Conservation (phyloP, 1,140 invertebrate genomes). For the Formica selysi region DNA sequence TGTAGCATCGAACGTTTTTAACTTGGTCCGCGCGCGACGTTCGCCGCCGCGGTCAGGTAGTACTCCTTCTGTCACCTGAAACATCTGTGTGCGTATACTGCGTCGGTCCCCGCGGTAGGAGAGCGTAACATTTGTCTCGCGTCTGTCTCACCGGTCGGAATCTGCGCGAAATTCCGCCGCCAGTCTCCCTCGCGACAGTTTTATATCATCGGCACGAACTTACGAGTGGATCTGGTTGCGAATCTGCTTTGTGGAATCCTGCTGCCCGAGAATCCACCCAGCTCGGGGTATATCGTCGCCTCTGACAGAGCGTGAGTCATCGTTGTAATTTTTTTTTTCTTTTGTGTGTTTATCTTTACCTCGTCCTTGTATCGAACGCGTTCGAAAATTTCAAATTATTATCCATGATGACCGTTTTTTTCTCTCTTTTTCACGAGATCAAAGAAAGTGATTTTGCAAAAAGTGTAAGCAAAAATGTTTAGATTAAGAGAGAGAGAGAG, state of each 20-base stretch:
- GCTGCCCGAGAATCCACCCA: conserved; percentile 24
- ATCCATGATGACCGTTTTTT: background rate
- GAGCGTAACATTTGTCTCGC: background rate
- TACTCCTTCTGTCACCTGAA: background rate
- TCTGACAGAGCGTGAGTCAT: conserved; percentile 44
- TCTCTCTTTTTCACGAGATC: too few relatives aligned
- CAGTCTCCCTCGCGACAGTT: background rate
- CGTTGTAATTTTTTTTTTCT: background rate
- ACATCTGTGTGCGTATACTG: background rate
- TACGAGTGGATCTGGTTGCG: background rate
- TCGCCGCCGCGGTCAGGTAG: background rate
- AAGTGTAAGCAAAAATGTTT: background rate
- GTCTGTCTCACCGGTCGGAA: background rate
- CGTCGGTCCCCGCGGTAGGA: too few relatives aligned
- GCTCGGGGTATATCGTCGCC: conserved; percentile 1
- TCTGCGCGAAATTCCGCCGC: background rate
- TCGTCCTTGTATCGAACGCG: background rate
- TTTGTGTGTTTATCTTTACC: background rate
- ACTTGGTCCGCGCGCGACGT: background rate
- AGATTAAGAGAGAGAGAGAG: background rate
- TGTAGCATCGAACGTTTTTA: background rate
- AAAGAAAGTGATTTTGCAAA: background rate
- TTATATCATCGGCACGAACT: background rate
- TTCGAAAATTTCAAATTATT: conserved; percentile 9
- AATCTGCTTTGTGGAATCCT: conserved; percentile 32